Conservation (phyloP, 2,888 invertebrate species). For the Netelia melanura region DNA sequence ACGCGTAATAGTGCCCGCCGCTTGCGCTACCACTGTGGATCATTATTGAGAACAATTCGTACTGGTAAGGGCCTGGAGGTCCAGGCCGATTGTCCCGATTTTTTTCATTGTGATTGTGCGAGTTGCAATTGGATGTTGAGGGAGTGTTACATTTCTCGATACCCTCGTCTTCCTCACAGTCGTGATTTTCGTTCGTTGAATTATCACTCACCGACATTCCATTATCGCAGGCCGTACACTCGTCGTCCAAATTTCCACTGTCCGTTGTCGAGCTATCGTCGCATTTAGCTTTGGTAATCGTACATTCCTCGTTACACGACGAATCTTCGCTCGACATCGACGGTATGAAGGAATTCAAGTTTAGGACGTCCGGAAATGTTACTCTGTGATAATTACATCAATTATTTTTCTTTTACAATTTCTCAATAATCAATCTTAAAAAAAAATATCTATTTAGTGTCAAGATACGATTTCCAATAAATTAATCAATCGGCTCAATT, state of each 20-base stretch:
- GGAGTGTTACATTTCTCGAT: conserved; percentile 87
- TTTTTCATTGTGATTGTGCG: conserved; percentile 85
- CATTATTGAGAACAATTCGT: conserved; percentile 96
- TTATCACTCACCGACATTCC: conserved; percentile 76
- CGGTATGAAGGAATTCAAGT: conserved; percentile 91
- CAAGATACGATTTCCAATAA: no score
- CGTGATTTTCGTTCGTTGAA: conserved; percentile 74
- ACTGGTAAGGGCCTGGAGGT: conserved; percentile 89
- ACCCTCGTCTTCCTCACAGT: conserved; percentile 89
- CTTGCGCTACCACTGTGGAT: conserved; percentile 96
- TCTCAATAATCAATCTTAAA: not conserved
- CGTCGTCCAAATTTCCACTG: conserved; percentile 89
- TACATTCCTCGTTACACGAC: conserved; percentile 84
- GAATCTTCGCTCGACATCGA: conserved; percentile 81
- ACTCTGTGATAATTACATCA: conserved; percentile 87
- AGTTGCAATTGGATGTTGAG: conserved; percentile 83
- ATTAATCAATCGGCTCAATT: conserved; percentile 25
- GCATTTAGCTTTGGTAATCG: conserved; percentile 85
- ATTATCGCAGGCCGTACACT: conserved; percentile 82
- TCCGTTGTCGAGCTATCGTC: conserved; percentile 90
- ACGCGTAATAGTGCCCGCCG: conserved; percentile 96
- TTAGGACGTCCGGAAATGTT: conserved; percentile 92
- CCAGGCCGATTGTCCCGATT: conserved; percentile 81
- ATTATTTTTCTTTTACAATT: not conserved
- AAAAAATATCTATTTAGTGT: not conserved